Evolutionary conservation across 2,113 vertebrate species (phyloP), one percentile per base, ranked within the genome.

Genomic region (Turdus rufiventris): DNA sequence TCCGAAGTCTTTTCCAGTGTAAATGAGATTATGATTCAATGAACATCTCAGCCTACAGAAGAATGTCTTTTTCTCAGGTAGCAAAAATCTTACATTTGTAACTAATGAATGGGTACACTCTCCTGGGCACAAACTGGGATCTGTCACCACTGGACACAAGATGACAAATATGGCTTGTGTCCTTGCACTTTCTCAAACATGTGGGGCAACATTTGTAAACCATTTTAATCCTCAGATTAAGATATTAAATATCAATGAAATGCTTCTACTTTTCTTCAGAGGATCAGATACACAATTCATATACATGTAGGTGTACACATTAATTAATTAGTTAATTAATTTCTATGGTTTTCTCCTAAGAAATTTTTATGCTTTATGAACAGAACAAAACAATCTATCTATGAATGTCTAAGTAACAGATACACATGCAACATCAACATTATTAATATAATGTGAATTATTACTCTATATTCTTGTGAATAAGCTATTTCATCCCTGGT

Each of bases 71-170:
- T 72, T 12, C 26, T 86, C 9, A 65, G 14, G 4, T 28, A 56
- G 6, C 12, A 73, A 65, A 86, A 89, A 24, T 21, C 18, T n/a
- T 31, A 33, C 7, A 6, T 51, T 76, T 0, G 0, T 23, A 68
- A 57, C 3, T 47, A 51, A 36, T 58, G 34, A 28, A 62, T 54
- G 8, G 50, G 16, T 53, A 77, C 16, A n/a, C 8, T 8, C 2
- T 54, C 8, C 25, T 51, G 23, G 6, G 8, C 1, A 3, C 45
- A 29, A 65, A 28, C 24, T 4, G 2, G 28, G 18, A 21, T 56
- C 23, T 63, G 13, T 62, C 62, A 16, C 6, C 21, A 31, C 13
- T 7, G 50, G n/a, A 26, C 16, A 45, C 2, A 38, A 48, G 19
- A 14, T 14, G 25, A 42, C 6, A 72, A 56, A 42, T 20, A 23